phyloP scores from a whole-genome alignment of 2,888 invertebrate genomes.

The Digitonthophagus gazella region DNA sequence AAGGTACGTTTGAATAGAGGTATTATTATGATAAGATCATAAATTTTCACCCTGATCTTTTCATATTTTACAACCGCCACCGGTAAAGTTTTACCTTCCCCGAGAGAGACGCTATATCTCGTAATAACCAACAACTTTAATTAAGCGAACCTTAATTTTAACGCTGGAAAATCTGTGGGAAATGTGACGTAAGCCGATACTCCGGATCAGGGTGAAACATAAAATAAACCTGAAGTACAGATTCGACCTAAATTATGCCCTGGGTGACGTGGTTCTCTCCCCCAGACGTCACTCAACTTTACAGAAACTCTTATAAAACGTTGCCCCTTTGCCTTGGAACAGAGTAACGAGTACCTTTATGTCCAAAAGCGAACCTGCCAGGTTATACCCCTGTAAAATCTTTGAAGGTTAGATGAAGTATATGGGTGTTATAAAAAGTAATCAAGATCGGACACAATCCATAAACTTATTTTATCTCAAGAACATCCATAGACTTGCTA shows the following conservation, averaged over 20 bases:
- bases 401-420: too few relatives aligned
- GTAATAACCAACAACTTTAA: background rate
- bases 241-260: background rate
- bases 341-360: background rate
- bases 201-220: background rate
- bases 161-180: background rate
- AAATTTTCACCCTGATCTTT: background rate
- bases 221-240: background rate
- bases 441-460: background rate
- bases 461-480: too few relatives aligned
- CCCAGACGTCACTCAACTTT: background rate
- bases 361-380: background rate
- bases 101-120: background rate
- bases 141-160: background rate
- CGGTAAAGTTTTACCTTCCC: background rate
- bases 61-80: background rate
- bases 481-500: too few relatives aligned
- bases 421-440: too few relatives aligned
- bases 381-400: background rate
- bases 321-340: background rate
- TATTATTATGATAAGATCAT: background rate
- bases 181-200: background rate
- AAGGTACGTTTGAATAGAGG: background rate
- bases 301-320: background rate
- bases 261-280: background rate